These are phyloP conservation scores for Silurus aristotelis DNA, from an alignment of 2,797 vertebrate genomes.

Conservation along the genomic window DNA sequence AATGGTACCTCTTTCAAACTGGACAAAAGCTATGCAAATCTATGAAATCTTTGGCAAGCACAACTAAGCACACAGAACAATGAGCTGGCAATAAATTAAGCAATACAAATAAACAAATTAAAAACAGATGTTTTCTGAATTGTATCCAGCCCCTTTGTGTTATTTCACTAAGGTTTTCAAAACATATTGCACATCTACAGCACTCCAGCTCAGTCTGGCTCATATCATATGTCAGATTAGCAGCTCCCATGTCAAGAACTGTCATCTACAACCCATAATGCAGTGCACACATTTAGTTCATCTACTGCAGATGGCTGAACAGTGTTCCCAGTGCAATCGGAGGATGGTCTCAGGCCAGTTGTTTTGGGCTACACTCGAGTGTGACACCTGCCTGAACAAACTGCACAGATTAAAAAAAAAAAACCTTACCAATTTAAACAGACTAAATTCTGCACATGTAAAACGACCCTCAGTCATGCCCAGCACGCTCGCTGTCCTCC, in stretches of 20 bases:
- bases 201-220: neutral
- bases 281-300: neutral
- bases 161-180: neutral
- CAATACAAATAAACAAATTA: neutral
- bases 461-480: slow-evolving; percentile 1
- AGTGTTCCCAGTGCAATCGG: neutral
- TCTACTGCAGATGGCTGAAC: neutral
- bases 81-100: neutral
- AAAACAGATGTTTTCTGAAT: neutral
- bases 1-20: neutral
- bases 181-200: neutral
- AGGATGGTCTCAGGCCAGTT: neutral
- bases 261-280: slow-evolving; percentile 6
- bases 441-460: slow-evolving; percentile 11
- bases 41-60: neutral
- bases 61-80: neutral
- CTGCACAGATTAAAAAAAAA: neutral
- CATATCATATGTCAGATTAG: slow-evolving; percentile 2
- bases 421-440: neutral
- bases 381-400: neutral
- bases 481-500: neutral
- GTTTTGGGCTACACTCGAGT: neutral
- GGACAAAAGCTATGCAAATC: neutral
- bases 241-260: neutral
- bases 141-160: neutral